Conservation (phyloP, 2,113 vertebrate genomes). For the Enhydra lutris region DNA sequence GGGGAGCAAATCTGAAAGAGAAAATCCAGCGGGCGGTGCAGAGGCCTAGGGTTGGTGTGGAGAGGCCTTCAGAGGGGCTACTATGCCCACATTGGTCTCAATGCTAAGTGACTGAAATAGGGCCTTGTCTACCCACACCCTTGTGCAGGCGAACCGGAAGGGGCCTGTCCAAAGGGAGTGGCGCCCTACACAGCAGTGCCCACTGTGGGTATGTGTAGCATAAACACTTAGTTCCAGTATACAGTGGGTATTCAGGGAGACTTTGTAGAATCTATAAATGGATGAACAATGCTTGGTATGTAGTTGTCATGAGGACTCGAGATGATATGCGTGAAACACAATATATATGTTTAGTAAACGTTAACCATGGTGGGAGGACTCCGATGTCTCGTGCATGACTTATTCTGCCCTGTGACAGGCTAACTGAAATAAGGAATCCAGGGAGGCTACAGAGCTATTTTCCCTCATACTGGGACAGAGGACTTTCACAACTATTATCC, state of each 20-base stretch:
- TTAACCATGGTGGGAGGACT: not conserved
- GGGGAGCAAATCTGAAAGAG: constrained; percentile 28
- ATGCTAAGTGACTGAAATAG: not conserved
- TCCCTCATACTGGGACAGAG: not conserved
- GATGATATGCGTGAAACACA: not conserved
- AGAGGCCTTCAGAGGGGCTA: not conserved
- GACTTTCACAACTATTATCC: not conserved
- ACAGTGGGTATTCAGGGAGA: not conserved
- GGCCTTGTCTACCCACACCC: not conserved
- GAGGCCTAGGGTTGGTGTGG: not conserved
- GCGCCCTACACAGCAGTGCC: not conserved
- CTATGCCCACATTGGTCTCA: not conserved
- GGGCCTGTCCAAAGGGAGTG: not conserved
- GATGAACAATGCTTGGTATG: not conserved
- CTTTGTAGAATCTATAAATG: not conserved
- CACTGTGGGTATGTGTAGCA: not conserved
- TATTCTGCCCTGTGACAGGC: not conserved
- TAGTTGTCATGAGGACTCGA: not conserved
- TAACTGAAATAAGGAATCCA: not conserved
- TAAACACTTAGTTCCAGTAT: not conserved
- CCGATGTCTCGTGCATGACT: accelerated
- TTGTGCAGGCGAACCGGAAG: not conserved
- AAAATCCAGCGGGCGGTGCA: not conserved
- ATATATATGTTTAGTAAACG: not conserved
- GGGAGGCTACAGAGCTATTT: not conserved